These are phyloP conservation scores for Mactra quadrangularis DNA, from an alignment of 1,140 invertebrate genomes.

Conservation along the genomic window DNA sequence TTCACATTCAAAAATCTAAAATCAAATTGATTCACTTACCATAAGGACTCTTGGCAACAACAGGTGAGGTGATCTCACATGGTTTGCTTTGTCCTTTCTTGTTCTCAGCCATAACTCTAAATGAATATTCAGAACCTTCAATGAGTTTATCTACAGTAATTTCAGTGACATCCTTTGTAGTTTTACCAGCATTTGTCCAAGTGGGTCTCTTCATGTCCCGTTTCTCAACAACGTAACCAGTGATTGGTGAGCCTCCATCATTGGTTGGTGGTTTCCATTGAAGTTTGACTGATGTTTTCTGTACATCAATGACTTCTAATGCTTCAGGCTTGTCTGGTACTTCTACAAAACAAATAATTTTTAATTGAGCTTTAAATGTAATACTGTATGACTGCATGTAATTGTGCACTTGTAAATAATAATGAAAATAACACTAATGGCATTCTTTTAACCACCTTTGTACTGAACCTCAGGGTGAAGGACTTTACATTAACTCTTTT, in stretches of 20 bases:
- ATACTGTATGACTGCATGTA: too few species aligned
- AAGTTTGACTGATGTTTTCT: constrained; percentile 95
- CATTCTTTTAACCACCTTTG: too few species aligned
- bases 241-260: constrained; percentile 97
- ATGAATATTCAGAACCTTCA: constrained; percentile 94
- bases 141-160: constrained; percentile 93
- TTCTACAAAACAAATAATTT: constrained; percentile 27
- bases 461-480: too few species aligned
- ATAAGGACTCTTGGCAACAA: constrained; percentile 96
- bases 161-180: constrained; percentile 63
- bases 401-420: too few species aligned
- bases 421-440: too few species aligned
- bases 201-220: constrained; percentile 84
- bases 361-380: too few species aligned
- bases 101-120: constrained; percentile 97
- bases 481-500: too few species aligned
- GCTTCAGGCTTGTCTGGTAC: constrained; percentile 87
- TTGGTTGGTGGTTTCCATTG: constrained; percentile 96
- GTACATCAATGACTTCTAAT: constrained; percentile 96
- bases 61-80: constrained; percentile 89
- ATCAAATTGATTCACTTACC: too few species aligned
- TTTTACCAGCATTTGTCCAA: constrained; percentile 76
- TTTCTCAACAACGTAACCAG: constrained; percentile 96
- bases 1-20: too few species aligned
- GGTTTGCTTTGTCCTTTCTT: constrained; percentile 93